These are phyloP conservation scores for Cebus imitator DNA, from an alignment of 2,113 vertebrate species.

Conservation along the genomic window DNA sequence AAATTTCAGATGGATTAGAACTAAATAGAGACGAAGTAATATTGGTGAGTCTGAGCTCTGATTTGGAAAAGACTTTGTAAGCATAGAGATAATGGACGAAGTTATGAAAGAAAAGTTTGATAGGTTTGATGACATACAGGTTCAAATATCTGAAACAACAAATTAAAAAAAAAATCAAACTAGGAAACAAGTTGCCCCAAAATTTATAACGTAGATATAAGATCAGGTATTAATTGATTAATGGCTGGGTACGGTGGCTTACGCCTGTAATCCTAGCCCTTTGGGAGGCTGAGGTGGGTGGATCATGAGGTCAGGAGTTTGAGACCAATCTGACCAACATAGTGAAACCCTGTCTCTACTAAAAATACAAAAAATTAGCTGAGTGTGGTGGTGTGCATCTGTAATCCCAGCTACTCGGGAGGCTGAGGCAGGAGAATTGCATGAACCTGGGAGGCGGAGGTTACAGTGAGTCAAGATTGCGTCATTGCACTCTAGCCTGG, in stretches of 20 bases:
- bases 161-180: not conserved
- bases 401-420: too few relatives aligned
- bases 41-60: not conserved
- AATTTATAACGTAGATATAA: not conserved
- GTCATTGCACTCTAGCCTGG: too few relatives aligned
- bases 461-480: too few relatives aligned
- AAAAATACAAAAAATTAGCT: too few relatives aligned
- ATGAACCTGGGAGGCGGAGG: too few relatives aligned
- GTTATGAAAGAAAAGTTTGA: not conserved
- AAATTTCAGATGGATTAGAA: constrained; percentile 18
- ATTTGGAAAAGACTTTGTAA: not conserved
- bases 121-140: not conserved
- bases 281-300: too few relatives aligned
- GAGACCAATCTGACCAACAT: too few relatives aligned
- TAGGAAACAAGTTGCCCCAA: not conserved
- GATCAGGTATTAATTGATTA: not conserved
- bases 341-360: too few relatives aligned
- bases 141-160: not conserved
- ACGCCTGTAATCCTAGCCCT: too few relatives aligned
- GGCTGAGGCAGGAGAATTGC: too few relatives aligned
- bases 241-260: not conserved
- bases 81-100: not conserved
- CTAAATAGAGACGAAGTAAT: not conserved
- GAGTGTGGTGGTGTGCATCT: too few relatives aligned
- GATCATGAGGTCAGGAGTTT: too few relatives aligned